These are phyloP conservation scores for Ascidia mentula DNA, from an alignment of 23 tunicate species.

Conservation along the genomic window DNA sequence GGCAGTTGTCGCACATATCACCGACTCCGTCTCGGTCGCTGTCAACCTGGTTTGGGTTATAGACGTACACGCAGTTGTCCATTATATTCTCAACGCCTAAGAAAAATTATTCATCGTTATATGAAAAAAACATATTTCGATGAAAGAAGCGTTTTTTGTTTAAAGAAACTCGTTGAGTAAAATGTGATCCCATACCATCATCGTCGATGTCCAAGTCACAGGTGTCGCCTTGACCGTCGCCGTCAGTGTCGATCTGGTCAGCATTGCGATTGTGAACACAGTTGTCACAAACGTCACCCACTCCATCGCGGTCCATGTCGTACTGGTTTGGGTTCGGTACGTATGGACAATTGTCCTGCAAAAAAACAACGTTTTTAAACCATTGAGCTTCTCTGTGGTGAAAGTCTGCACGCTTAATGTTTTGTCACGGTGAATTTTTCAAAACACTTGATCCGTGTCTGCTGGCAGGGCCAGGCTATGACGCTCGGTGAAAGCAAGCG, in stretches of 20 bases:
- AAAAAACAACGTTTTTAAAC: background rate
- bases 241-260: conserved; percentile 68
- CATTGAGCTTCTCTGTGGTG: background rate
- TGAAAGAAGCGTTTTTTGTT: background rate
- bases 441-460: background rate
- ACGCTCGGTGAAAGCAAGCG: background rate
- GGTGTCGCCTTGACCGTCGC: conserved; percentile 51
- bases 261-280: conserved; percentile 65
- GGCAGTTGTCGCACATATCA: conserved; percentile 93
- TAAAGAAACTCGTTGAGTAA: background rate
- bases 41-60: conserved; percentile 73
- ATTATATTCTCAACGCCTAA: conserved; percentile 20
- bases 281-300: conserved; percentile 74
- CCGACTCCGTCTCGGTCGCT: conserved; percentile 84
- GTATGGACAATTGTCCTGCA: conserved; percentile 74
- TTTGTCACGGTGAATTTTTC: background rate
- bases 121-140: background rate
- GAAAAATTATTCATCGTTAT: background rate
- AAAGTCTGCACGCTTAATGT: too few species aligned
- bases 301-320: conserved; percentile 66
- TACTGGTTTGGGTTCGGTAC: conserved; percentile 52
- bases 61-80: conserved; percentile 74
- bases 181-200: conserved; percentile 33
- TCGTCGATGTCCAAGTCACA: conserved; percentile 60
- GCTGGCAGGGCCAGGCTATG: background rate